phyloP scores from a whole-genome alignment of 2,113 vertebrate genomes.

The Leucosticte australis region DNA sequence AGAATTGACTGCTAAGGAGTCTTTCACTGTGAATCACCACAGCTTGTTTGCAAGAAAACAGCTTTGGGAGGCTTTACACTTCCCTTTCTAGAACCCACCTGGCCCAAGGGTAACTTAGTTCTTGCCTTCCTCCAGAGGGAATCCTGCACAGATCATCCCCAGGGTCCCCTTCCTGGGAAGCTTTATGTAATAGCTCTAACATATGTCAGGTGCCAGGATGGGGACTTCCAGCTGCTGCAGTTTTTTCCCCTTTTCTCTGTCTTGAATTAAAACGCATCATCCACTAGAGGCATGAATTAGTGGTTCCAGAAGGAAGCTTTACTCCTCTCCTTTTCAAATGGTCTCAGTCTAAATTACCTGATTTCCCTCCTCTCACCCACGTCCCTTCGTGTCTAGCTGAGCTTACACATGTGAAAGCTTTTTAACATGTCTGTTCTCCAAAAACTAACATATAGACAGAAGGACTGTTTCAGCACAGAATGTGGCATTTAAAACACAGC shows the following conservation, averaged over 20 bases:
- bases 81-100: neutral
- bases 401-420: neutral
- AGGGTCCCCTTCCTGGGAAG: slow-evolving; percentile 6
- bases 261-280: slow-evolving; percentile 20
- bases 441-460: neutral
- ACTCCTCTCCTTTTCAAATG: neutral
- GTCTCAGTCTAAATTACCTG: neutral
- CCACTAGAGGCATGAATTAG: neutral
- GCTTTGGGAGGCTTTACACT: neutral
- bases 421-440: rapidly evolving
- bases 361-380: neutral
- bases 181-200: slow-evolving; percentile 15
- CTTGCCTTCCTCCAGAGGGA: slow-evolving; percentile 13
- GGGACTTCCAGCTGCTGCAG: slow-evolving; percentile 56
- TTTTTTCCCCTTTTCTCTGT: slow-evolving; percentile 33
- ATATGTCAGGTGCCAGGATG: slow-evolving; percentile 6
- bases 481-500: neutral
- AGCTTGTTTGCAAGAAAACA: neutral
- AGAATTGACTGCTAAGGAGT: neutral
- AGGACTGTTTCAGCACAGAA: neutral
- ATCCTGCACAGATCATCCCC: slow-evolving; percentile 61
- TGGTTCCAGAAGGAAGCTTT: neutral
- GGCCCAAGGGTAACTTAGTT: slow-evolving; percentile 2
- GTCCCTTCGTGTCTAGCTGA: neutral
- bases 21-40: neutral